Evolutionary conservation across 2,888 invertebrate species (phyloP).

Genomic region (Sthenelais limicola): DNA sequence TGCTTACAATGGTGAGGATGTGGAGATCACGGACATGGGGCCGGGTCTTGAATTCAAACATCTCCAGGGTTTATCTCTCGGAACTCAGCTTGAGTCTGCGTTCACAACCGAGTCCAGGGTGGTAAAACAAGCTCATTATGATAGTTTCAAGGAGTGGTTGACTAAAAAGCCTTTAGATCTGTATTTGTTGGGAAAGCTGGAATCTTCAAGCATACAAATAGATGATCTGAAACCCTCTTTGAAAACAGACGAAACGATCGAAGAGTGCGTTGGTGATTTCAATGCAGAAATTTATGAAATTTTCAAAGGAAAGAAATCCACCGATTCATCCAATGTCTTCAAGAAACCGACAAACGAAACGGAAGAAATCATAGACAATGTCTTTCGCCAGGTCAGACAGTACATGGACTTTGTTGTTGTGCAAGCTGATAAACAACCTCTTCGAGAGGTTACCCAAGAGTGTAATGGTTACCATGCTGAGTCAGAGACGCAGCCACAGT

Average conservation of each 20-base stretch:
- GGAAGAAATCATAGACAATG: slow-evolving; percentile 37
- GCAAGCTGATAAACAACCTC: slow-evolving; percentile 16
- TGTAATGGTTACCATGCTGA: neutral
- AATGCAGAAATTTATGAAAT: neutral
- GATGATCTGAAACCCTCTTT: slow-evolving; percentile 13
- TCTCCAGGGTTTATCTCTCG: slow-evolving; percentile 40
- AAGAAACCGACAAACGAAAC: slow-evolving; percentile 20
- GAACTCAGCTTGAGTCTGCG: slow-evolving; percentile 43
- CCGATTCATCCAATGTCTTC: slow-evolving; percentile 21
- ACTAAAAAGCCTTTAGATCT: slow-evolving; percentile 42
- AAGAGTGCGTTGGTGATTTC: slow-evolving; percentile 20
- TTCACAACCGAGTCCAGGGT: slow-evolving; percentile 32
- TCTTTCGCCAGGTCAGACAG: slow-evolving; percentile 36
- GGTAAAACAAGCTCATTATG: slow-evolving; percentile 40
- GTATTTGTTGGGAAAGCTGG: slow-evolving; percentile 32
- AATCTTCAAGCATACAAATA: slow-evolving; percentile 4
- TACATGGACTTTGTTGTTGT: slow-evolving; percentile 38
- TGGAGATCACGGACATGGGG: neutral
- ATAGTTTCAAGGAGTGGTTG: slow-evolving; percentile 43
- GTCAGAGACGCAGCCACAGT: neutral
- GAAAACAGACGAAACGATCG: slow-evolving; percentile 27
- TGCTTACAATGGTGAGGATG: slow-evolving; percentile 14
- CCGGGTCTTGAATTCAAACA: slow-evolving; percentile 36
- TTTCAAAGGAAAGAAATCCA: slow-evolving; percentile 2
- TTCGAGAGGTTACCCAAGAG: neutral